A percentile compares a stretch with the other conserved stretches of the same genome.
Evolutionary conservation across 2,113 vertebrate species (phyloP).

Genomic region (Psettodes erumei): DNA sequence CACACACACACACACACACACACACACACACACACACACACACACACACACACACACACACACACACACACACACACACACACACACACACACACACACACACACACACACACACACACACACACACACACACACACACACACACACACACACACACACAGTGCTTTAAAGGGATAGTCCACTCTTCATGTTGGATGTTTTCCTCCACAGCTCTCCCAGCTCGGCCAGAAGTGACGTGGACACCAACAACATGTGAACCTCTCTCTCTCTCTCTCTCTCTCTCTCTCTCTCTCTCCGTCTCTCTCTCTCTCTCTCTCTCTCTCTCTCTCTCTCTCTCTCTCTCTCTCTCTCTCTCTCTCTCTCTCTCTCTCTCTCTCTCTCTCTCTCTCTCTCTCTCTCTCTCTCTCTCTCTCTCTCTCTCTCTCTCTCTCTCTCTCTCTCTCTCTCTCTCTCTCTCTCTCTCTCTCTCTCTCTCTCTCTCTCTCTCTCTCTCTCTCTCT

Average conservation of each 20-base stretch:
- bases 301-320: background rate
- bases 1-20: too few relatives aligned
- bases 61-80: too few relatives aligned
- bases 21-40: too few relatives aligned
- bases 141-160: too few relatives aligned
- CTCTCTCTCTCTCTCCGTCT: slow-evolving; percentile 57
- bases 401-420: slow-evolving; percentile 50
- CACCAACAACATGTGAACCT: slow-evolving; percentile 6
- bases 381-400: slow-evolving; percentile 10
- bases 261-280: slow-evolving; percentile 30
- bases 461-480: slow-evolving; percentile 37
- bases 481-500: slow-evolving; percentile 47
- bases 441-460: background rate
- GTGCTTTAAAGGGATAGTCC: background rate
- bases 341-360: slow-evolving; percentile 48
- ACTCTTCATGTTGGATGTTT: background rate
- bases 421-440: slow-evolving; percentile 42
- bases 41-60: too few relatives aligned
- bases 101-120: too few relatives aligned
- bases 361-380: background rate
- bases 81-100: too few relatives aligned
- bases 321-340: slow-evolving; percentile 36
- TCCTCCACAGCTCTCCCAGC: slow-evolving; percentile 89
- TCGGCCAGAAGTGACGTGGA: slow-evolving; percentile 89
- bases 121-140: too few relatives aligned